Base-by-base conservation (phyloP, 2,797 vertebrate species). In the Tokudaia tokunoshimensis region DNA sequence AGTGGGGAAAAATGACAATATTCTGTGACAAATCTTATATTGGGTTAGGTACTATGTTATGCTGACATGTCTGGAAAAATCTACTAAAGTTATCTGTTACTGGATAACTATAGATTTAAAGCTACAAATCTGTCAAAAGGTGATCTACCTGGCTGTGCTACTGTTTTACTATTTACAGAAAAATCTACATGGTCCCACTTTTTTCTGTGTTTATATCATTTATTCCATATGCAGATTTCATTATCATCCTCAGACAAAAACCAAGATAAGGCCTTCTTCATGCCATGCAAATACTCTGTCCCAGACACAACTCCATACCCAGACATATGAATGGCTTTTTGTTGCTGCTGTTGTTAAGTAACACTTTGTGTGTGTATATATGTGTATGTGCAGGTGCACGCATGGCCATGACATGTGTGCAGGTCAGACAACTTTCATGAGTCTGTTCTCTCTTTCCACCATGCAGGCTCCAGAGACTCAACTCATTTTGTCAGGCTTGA, bases 191-290 rank as follows among this genome's bases (percentile, higher is more conserved):
- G 75, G 1, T 1, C 59, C 74, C 74, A 6, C 13, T 83, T 78
- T 78, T 83, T 44, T 89, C n/a, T 74, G 41, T 81, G 52, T 81
- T 94, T 95, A 26, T 72, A 82, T 14, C 12, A 50, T 55, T 88
- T 90, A 88, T 81, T 72, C 75, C 72, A 59, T 55, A 63, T 87
- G 10, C 14, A 96, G 59, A 95, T 86, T 78, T 93, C 50, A 89
- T 44, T 29, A 80, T n/a, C 44, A 85, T 93, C 84, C 81, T 91
- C 31, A 55, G n/a, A 85, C 26, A 65, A 94, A 95, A 96, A 93
- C 34, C 63, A 37, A 41, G 70, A 65, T 15, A 92, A 47, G 15
- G 41, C 6, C 8, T 55, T 41, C 24, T 37, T 61, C 55, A 89
- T 24, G 55, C 26, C 22, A 89, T 26, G 50, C 37, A 61, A 55